Evolutionary conservation across 2,888 invertebrate species (phyloP), one percentile per base, ranked within the genome.

Genomic region (Osedax fenrisi): DNA sequence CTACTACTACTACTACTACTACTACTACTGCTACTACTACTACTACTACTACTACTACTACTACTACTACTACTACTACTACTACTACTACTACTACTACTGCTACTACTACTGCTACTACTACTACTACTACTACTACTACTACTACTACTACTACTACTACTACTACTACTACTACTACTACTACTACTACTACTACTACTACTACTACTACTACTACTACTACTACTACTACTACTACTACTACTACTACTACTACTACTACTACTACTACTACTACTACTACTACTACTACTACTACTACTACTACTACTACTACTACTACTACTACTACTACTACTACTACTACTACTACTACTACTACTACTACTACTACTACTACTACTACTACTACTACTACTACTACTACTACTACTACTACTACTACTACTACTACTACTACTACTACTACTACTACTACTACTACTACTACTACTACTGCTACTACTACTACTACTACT

Each of bases 381-480:
- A 56, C 56, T 56, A 56, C 56, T 56, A 56, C 56, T 56, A 56
- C 56, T 56, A 56, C 56, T 13, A 56, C 56, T 56, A 56, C 56
- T 56, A 56, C 56, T 56, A 56, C 56, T 73, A 56, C 56, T 21
- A 64, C 64, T 64, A 64, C 64, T 64, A 64, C 64, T 64, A 64
- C 64, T 64, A 64, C 64, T 64, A 64, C 64, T 64, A 64, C 64
- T 64, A 64, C 64, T 64, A 64, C 64, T 64, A 64, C 64, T 64
- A 64, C 64, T 64, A 64, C 64, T 64, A 64, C 64, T 64, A 64
- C 64, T 64, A 64, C 72, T 59, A 26, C 72, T 72, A 26, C 56
- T 59, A 68, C 72, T 64, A 72, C 72, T 3, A 72, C 72, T 72
- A 72, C 72, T 64, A 72, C 72, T 72, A 62, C 66, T 72, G 61